Percentiles rank a stretch among this genome's conserved stretches.
Conservation (phyloP, 2,113 vertebrate species). For the Nothocercus nigrocapillus region DNA sequence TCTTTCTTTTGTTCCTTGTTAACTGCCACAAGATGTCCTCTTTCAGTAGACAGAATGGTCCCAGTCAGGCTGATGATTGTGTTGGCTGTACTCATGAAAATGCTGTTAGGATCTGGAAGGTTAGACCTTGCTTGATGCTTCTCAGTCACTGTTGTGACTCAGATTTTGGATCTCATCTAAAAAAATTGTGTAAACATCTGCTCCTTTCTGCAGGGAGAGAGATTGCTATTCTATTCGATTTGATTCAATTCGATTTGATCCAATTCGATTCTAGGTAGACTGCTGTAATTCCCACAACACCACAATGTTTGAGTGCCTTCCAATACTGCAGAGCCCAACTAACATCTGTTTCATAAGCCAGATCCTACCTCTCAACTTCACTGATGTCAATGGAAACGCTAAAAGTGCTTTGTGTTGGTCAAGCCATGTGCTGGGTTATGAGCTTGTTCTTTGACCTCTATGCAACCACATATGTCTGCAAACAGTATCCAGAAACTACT, state of each 20-base stretch:
- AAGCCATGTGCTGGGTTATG: neutral
- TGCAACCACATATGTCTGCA: neutral
- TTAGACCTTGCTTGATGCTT: slow-evolving; percentile 71
- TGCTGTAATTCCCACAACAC: neutral
- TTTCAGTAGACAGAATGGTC: neutral
- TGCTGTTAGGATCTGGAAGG: slow-evolving; percentile 60
- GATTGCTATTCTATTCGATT: slow-evolving; percentile 25
- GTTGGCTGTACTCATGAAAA: slow-evolving; percentile 42
- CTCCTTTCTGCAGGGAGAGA: slow-evolving; percentile 26
- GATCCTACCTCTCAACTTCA: neutral
- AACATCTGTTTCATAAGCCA: neutral
- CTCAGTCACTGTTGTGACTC: slow-evolving; percentile 62
- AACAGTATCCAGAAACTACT: neutral
- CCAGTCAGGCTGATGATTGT: neutral
- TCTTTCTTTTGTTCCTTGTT: slow-evolving; percentile 15
- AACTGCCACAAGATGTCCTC: neutral
- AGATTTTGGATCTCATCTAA: slow-evolving; percentile 61
- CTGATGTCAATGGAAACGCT: neutral
- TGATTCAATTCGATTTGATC: slow-evolving; percentile 48
- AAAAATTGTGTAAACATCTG: slow-evolving; percentile 50
- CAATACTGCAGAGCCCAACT: neutral
- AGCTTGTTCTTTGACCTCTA: neutral
- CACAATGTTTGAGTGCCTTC: neutral
- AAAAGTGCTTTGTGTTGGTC: neutral
- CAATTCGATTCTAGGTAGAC: neutral